These are phyloP conservation scores for Erpetoichthys calabaricus DNA, from an alignment of 2,797 vertebrate genomes.

Conservation along the genomic window DNA sequence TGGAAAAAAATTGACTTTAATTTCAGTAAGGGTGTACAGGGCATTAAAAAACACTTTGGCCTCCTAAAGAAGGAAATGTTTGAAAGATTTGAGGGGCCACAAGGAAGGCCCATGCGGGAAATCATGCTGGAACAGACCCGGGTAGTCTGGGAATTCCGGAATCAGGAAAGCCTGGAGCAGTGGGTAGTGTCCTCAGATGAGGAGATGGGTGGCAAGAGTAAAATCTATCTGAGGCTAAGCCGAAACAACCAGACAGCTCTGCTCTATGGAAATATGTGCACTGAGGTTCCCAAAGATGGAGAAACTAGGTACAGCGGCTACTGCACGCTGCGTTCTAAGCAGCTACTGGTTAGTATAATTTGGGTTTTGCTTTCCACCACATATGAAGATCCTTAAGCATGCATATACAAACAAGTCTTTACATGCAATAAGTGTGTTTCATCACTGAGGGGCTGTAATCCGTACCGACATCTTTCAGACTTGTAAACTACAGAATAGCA, in stretches of 20 bases:
- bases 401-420: too few species aligned
- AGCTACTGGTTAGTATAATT: constrained; percentile 50
- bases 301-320: constrained; percentile 82
- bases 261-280: constrained; percentile 66
- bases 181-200: constrained; percentile 76
- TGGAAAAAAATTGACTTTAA: constrained; percentile 52
- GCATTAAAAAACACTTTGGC: constrained; percentile 53
- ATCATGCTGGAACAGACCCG: constrained; percentile 66
- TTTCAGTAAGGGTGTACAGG: constrained; percentile 55
- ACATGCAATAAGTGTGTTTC: too few species aligned
- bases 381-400: too few species aligned
- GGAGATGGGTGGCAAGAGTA: constrained; percentile 79
- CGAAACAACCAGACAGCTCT: constrained; percentile 65
- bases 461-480: too few species aligned
- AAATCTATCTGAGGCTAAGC: constrained; percentile 57
- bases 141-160: constrained; percentile 76
- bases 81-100: constrained; percentile 44
- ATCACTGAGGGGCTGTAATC: background rate
- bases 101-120: constrained; percentile 42
- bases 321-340: constrained; percentile 63
- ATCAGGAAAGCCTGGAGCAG: constrained; percentile 61
- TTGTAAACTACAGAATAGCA: background rate
- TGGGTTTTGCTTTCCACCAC: background rate
- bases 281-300: constrained; percentile 63
- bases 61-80: constrained; percentile 54